These are phyloP conservation scores for Sylvilagus floridanus DNA, from an alignment of 2,797 vertebrate species.

Conservation along the genomic window DNA sequence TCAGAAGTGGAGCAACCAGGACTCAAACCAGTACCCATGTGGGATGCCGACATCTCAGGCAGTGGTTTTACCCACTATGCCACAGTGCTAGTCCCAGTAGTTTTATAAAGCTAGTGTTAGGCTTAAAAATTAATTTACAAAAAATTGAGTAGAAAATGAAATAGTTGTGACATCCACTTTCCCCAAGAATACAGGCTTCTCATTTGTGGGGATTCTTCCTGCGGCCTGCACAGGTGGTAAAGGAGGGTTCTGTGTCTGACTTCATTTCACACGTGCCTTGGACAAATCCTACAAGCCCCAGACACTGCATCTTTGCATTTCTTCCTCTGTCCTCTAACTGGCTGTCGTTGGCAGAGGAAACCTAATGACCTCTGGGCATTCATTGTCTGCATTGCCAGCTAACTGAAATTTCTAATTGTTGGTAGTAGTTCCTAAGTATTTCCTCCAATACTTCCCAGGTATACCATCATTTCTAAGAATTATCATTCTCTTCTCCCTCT, in stretches of 20 bases:
- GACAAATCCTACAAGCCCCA: constrained; percentile 23
- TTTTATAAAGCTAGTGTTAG: constrained; percentile 33
- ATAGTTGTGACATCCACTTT: constrained; percentile 28
- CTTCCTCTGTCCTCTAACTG: neutral
- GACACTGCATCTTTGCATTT: constrained; percentile 24
- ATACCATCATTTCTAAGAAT: neutral
- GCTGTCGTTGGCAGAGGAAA: neutral
- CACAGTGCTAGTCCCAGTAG: too few relatives aligned
- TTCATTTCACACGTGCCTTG: neutral
- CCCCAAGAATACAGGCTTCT: neutral
- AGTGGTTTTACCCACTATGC: too few relatives aligned
- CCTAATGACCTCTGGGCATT: constrained; percentile 31
- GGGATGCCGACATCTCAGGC: too few relatives aligned
- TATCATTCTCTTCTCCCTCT: constrained; percentile 41
- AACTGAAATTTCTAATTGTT: constrained; percentile 49
- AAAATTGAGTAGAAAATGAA: constrained; percentile 61
- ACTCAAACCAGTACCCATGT: too few relatives aligned
- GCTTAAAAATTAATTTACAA: constrained; percentile 57
- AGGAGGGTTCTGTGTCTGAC: neutral
- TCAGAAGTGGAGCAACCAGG: too few relatives aligned
- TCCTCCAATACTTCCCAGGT: constrained; percentile 39
- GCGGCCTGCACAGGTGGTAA: neutral
- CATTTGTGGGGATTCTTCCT: constrained; percentile 30
- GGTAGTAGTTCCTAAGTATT: neutral
- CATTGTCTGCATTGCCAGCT: neutral